Conservation (phyloP, 2,888 invertebrate genomes). For the Automeris io region DNA sequence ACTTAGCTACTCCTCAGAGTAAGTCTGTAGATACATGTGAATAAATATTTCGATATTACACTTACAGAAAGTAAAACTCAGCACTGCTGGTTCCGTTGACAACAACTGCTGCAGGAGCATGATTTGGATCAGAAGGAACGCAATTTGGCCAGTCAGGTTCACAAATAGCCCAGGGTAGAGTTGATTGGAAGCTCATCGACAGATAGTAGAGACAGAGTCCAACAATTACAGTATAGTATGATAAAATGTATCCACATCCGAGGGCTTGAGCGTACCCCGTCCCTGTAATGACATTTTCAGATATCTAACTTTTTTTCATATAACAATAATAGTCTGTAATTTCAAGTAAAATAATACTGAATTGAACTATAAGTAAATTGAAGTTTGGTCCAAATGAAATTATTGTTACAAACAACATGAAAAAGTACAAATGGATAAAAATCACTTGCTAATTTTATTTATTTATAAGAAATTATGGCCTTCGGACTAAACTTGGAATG, state of each 20-base stretch:
- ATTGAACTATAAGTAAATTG: too few species aligned
- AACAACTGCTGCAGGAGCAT: conserved; percentile 18
- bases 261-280: conserved; percentile 82
- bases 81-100: conserved; percentile 68
- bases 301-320: too few species aligned
- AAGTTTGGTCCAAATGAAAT: too few species aligned
- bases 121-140: conserved; percentile 48
- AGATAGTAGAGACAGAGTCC: conserved; percentile 85
- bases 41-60: conserved; percentile 9
- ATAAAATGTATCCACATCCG: conserved; percentile 79
- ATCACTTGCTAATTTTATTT: too few species aligned
- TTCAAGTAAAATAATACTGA: too few species aligned
- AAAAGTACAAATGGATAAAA: too few species aligned
- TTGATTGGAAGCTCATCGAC: conserved; percentile 81
- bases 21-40: neutral
- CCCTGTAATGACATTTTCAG: conserved; percentile 60
- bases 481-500: too few species aligned
- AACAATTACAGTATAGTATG: conserved; percentile 87
- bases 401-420: too few species aligned
- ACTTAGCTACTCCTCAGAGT: too few species aligned
- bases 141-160: conserved; percentile 72
- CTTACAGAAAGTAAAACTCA: conserved; percentile 78
- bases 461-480: too few species aligned
- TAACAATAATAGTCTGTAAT: too few species aligned
- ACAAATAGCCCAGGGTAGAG: conserved; percentile 85